phyloP scores from a whole-genome alignment of 1,140 invertebrate genomes.

The Dendroctonus ponderosae region DNA sequence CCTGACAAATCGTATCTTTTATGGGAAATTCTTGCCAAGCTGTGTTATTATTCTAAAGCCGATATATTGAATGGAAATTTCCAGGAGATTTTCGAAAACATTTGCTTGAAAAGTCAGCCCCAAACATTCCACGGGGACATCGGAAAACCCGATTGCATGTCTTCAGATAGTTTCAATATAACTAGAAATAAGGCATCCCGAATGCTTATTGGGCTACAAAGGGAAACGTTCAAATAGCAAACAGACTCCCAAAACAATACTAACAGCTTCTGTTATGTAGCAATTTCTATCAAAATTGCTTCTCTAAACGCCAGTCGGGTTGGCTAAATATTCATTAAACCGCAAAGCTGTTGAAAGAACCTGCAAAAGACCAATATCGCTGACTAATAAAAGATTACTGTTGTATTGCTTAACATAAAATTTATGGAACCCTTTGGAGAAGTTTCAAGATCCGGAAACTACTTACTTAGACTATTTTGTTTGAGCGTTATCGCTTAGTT shows the following conservation, averaged over 20 bases:
- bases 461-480: slow-evolving; percentile 8
- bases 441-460: background rate
- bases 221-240: too few species aligned
- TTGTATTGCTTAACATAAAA: slow-evolving; percentile 1
- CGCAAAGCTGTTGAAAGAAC: slow-evolving; percentile 4
- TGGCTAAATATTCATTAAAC: slow-evolving; percentile 11
- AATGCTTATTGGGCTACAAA: too few species aligned
- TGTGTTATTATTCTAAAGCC: too few species aligned
- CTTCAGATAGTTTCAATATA: too few species aligned
- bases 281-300: slow-evolving; percentile 1
- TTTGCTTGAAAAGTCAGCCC: too few species aligned
- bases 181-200: too few species aligned
- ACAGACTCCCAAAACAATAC: background rate
- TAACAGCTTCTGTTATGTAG: background rate
- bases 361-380: slow-evolving; percentile 5
- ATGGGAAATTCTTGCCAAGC: background rate
- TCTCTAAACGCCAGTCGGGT: background rate
- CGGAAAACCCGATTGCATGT: too few species aligned
- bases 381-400: slow-evolving; percentile 8
- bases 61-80: too few species aligned
- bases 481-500: slow-evolving; percentile 3
- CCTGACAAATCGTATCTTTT: background rate
- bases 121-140: too few species aligned
- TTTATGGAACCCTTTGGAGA: background rate
- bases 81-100: too few species aligned